Evolutionary conservation across 2,888 invertebrate genomes (phyloP).

Genomic region (Tryphoninae sp.): DNA sequence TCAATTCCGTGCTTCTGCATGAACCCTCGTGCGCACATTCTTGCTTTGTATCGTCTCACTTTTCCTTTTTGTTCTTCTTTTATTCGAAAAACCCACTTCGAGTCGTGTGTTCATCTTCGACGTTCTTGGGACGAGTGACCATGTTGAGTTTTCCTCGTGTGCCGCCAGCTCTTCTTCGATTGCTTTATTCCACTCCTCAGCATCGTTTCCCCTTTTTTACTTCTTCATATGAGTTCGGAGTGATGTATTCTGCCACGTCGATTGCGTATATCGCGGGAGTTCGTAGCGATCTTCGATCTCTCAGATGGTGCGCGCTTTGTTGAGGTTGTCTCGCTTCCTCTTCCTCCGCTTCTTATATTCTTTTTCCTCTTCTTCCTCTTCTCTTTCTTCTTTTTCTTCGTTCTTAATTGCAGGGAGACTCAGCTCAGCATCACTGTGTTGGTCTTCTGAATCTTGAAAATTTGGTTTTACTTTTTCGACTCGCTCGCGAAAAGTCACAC

Average conservation of each 20-base stretch:
- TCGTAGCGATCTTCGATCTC: too few relatives aligned
- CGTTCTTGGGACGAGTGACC: slow-evolving; percentile 18
- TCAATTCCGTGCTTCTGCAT: background rate
- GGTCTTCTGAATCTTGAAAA: too few relatives aligned
- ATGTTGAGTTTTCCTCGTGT: slow-evolving; percentile 37
- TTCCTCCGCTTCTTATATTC: too few relatives aligned
- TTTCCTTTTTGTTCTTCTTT: background rate
- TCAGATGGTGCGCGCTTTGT: too few relatives aligned
- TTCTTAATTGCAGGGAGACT: too few relatives aligned
- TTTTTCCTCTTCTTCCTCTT: too few relatives aligned
- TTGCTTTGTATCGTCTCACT: slow-evolving; percentile 28
- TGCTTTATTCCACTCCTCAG: slow-evolving; percentile 38
- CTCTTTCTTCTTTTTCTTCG: too few relatives aligned
- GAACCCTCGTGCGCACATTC: slow-evolving; percentile 18
- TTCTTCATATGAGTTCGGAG: slow-evolving; percentile 39
- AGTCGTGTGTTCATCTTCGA: slow-evolving; percentile 5
- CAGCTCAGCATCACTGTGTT: too few relatives aligned
- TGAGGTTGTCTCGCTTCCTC: too few relatives aligned
- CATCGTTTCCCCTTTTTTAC: slow-evolving; percentile 23
- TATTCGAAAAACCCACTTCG: slow-evolving; percentile 53
- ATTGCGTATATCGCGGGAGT: too few relatives aligned
- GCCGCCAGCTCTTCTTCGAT: slow-evolving; percentile 46
- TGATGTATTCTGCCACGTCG: slow-evolving; percentile 19
- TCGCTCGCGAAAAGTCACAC: too few relatives aligned
- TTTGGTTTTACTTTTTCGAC: background rate